Conservation (phyloP, 2,113 vertebrate genomes). For the Carlito syrichta region DNA sequence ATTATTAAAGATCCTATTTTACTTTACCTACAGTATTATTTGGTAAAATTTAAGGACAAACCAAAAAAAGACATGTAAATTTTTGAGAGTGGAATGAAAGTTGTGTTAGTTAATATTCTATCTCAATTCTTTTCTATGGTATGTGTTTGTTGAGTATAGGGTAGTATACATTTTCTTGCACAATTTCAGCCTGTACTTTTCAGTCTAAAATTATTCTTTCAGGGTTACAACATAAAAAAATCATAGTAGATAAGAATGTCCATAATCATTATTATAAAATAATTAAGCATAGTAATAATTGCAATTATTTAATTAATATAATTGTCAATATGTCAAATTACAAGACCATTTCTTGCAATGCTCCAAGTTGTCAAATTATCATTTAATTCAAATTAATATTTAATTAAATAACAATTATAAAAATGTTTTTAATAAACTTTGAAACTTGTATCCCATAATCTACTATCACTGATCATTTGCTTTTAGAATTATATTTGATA, state of each 20-base stretch:
- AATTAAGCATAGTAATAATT: neutral
- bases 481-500: neutral
- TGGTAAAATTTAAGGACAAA: neutral
- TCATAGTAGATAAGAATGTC: neutral
- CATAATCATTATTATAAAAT: neutral
- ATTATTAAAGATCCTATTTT: neutral
- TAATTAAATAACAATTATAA: neutral
- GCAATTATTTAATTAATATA: neutral
- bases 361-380: neutral
- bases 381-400: neutral
- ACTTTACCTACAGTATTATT: neutral
- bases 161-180: neutral
- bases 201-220: neutral
- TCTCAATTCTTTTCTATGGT: neutral
- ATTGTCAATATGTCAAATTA: neutral
- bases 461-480: neutral
- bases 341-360: neutral
- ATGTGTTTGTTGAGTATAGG: neutral
- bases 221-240: neutral
- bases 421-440: neutral
- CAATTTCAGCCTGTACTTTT: neutral
- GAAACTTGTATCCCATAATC: neutral
- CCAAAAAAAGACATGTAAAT: neutral
- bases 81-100: neutral
- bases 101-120: neutral